Base-by-base conservation (phyloP, 2,888 invertebrate species). In the Gibbula magus region DNA sequence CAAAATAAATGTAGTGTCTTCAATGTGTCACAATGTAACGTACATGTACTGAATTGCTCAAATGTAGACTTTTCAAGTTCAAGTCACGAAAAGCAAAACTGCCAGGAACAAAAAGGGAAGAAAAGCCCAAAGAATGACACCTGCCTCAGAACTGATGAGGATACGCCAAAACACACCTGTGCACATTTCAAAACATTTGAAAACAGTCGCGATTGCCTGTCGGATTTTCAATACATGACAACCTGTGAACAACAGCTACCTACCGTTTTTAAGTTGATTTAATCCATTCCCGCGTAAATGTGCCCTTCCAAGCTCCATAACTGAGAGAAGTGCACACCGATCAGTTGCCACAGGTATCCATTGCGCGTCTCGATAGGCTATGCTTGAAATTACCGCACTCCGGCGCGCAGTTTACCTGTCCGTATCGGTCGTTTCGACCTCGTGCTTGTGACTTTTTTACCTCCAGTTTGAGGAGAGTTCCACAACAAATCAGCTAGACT, bases 371-470 rank as follows among this genome's bases (percentile, higher is more conserved):
- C 10, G 61, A 2, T 61, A 25, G 10, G 7, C 29, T 29, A 0
- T 61, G 61, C 61, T 61, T 29, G 29, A 61, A 61, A 61, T 61
- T 61, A 61, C 61, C 61, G 61, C 61, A 61, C 61, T 61, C 61
- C 4, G 16, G 10, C 45, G 45, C 13, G 10, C 25, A 25, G 29
- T 25, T 5, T 16, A 29, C 61, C 29, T 7, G 29, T 29, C 61
- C 10, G 22, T n/a, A n/a, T 20, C 56, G 25, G 29, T 29, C 29
- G 61, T 25, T 61, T 45, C 45, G 45, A 61, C 61, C 61, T 25
- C 61, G 29, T 29, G 61, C 29, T 16, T 25, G 25, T 16, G 29
- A 61, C 7, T 29, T 29, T 61, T 29, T n/a, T 25, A 7, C 20
- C 61, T 61, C 29, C 61, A 25, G 45, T 10, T 8, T 8, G 8